phyloP scores from a whole-genome alignment of 1,140 invertebrate genomes.

The Hyles vespertilio region DNA sequence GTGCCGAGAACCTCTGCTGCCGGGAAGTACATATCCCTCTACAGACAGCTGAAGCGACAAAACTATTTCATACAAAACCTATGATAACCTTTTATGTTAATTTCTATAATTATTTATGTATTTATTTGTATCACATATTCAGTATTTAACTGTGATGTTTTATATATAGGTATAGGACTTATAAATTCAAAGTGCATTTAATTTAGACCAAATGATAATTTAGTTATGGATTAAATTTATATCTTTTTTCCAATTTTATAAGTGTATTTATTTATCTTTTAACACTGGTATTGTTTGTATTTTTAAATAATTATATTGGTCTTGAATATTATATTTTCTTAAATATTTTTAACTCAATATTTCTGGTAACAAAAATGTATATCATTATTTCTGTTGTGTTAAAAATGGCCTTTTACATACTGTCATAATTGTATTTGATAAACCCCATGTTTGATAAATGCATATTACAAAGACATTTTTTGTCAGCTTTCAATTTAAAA shows the following conservation, averaged over 20 bases:
- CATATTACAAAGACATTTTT: too few relatives aligned
- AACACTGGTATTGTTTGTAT: too few relatives aligned
- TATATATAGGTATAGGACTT: conserved; percentile 54
- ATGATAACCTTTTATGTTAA: conserved; percentile 40
- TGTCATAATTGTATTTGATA: too few relatives aligned
- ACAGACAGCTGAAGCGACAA: conserved; percentile 79
- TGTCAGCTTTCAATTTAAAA: too few relatives aligned
- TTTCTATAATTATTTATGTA: conserved; percentile 37
- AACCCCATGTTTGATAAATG: too few relatives aligned
- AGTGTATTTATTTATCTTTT: conserved; percentile 6
- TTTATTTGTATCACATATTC: conserved; percentile 53
- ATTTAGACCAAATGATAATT: conserved; percentile 55
- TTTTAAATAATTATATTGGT: too few relatives aligned
- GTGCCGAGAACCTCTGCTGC: conserved; percentile 84
- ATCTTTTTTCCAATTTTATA: conserved; percentile 14
- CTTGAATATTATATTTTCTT: too few relatives aligned
- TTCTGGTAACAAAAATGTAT: too few relatives aligned
- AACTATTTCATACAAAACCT: conserved; percentile 68
- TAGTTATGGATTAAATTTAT: conserved; percentile 13
- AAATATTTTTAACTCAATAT: too few relatives aligned
- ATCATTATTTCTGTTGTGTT: too few relatives aligned
- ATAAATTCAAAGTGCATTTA: conserved; percentile 65
- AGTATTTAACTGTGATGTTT: conserved; percentile 71
- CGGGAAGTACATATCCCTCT: conserved; percentile 88
- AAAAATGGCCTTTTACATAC: too few relatives aligned